A percentile compares a stretch with the other conserved stretches of the same genome.
phyloP scores from a whole-genome alignment of 2,113 vertebrate species.

The Grantiella picta region DNA sequence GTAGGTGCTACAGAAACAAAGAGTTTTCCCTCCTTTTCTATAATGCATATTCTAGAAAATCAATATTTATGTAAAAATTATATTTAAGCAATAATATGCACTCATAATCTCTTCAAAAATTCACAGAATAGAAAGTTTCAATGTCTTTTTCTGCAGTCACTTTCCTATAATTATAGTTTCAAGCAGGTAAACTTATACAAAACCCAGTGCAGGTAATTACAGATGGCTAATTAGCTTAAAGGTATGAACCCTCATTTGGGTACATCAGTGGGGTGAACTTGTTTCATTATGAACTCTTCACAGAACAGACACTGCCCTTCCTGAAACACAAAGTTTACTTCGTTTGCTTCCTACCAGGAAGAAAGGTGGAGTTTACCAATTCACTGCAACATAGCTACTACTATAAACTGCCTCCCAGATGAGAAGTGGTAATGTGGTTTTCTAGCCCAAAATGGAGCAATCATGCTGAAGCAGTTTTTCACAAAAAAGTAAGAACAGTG shows the following conservation, averaged over 20 bases:
- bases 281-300: not conserved
- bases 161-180: not conserved
- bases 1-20: not conserved
- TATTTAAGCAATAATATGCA: not conserved
- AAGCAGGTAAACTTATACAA: not conserved
- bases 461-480: not conserved
- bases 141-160: not conserved
- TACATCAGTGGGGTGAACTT: not conserved
- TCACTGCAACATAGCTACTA: not conserved
- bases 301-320: not conserved
- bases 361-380: not conserved
- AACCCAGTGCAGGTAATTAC: not conserved
- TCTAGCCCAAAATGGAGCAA: not conserved
- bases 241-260: not conserved
- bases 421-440: not conserved
- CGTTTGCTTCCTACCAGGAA: not conserved
- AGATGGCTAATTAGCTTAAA: not conserved
- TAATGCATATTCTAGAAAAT: not conserved
- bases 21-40: not conserved
- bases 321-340: conserved; percentile 1
- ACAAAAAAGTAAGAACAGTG: not conserved
- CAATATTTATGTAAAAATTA: not conserved
- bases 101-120: not conserved
- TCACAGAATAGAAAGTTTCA: not conserved
- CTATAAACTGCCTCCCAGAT: not conserved